A percentile compares a stretch with the other conserved stretches of the same genome.
phyloP scores from a whole-genome alignment of 1,140 invertebrate genomes.

The Achatina immaculata region DNA sequence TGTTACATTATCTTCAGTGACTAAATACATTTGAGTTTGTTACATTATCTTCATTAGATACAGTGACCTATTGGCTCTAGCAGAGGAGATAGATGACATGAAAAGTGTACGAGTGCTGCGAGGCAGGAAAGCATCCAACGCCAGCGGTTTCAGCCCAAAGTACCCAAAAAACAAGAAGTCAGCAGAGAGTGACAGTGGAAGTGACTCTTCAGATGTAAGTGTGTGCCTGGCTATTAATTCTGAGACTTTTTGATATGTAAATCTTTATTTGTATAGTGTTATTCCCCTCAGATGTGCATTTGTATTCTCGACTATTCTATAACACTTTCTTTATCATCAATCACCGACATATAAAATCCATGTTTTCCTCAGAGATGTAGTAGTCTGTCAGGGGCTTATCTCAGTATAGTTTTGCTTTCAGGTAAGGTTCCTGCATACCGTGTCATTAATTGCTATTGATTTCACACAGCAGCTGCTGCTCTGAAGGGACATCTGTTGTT shows the following conservation, averaged over 20 bases:
- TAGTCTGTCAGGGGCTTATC: background rate
- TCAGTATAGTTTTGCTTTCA: background rate
- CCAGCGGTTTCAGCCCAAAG: conserved; percentile 59
- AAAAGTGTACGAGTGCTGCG: conserved; percentile 67
- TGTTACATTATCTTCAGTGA: no score
- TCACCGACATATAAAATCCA: background rate
- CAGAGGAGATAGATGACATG: conserved; percentile 85
- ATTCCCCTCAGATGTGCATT: background rate
- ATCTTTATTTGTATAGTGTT: background rate
- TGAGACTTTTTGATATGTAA: background rate
- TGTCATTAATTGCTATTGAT: no score
- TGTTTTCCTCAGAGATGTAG: background rate
- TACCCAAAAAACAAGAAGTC: conserved; percentile 68
- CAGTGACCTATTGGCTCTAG: conserved; percentile 89
- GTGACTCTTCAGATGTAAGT: conserved; percentile 85
- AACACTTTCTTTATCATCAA: background rate
- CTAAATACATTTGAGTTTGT: background rate
- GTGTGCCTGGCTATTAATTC: conserved; percentile 62
- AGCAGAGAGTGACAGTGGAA: conserved; percentile 74
- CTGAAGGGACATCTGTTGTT: no score
- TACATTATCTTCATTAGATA: conserved; percentile 73
- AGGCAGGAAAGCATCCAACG: conserved; percentile 60
- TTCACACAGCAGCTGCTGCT: no score
- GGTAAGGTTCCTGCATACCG: no score
- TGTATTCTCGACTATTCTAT: background rate